Base-by-base conservation (phyloP, 2,797 vertebrate species). In the Tragopan temminckii region DNA sequence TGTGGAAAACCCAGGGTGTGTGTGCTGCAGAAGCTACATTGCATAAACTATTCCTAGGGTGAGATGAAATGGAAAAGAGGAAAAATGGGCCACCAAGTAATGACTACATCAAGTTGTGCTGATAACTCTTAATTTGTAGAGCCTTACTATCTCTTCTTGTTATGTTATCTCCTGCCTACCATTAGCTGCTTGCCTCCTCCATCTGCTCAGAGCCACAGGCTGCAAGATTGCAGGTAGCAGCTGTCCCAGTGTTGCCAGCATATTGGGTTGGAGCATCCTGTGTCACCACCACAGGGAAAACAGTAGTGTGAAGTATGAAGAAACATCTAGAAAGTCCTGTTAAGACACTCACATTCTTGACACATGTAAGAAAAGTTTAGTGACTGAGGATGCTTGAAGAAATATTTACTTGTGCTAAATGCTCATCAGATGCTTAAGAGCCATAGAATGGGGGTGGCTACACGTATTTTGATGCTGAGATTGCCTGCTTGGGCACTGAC, bases 1-100 rank as follows among this genome's bases (percentile, higher is more conserved):
- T 48, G 1, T 35, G 33, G 36, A 66, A 76, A 72, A 55, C 35
- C 38, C 4, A 0, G n/a, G 36, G 12, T 0, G 0, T 17, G 5
- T 36, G 4, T 31, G 43, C 43, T 48, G 33, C 50, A 81, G 77
- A 79, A 85, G 6, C 6, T 35, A 29, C 14, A 35, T 5, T 8
- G 20, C 15, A 12, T 36, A 52, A 58, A 7, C 33, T 50, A 58
- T 17, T 72, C 25, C 36, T 11, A 6, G 31, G 17, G 7, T 20
- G 67, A 80, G 23, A 29, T 63, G 35, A 76, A 90, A 67, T 11
- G 7, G 31, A 86, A 46, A 76, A 72, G 63, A 76, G 11, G 11
- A 38, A 64, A 75, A 79, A 71, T 1, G 2, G 33, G 40, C 17
- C 6, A 8, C 14, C 9, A 17, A 45, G 10, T 20, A 70, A 38